Base-by-base conservation (phyloP, 2,888 invertebrate genomes). In the Stictocephala bisonia region DNA sequence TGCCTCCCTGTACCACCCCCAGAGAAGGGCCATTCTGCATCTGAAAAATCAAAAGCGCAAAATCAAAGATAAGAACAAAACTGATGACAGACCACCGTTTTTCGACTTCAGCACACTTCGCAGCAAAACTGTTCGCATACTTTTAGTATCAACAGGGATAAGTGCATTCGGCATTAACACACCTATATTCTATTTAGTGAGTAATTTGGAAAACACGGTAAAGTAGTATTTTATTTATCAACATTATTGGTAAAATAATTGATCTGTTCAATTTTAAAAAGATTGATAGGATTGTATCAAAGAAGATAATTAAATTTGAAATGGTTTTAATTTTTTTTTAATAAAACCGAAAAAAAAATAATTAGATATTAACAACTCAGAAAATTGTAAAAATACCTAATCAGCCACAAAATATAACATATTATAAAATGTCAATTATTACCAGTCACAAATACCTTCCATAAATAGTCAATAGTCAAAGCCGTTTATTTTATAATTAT, bases 31-130 rank as follows among this genome's bases (percentile, higher is more conserved):
- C 74, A 95, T 95, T 80, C 87, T 95, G 48, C 95, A 95, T 83
- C 89, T 95, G 81, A 95, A 95, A 84, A 94, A 93, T 84, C 94
- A 95, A 83, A 93, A 94, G 82, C 86, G 92, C 76, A 93, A 93
- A 84, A 90, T 93, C 86, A 92, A 93, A 83, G 85, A 85, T 77
- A 84, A 85, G 74, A 92, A 90, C 81, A 91, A 91, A 80, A 82
- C 86, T 41, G 93, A 93, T 79, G 94, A 94, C 80, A 89, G 91
- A 76, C 92, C 92, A 44, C 93, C 94, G 0, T 95, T 95, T 85
- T 92, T 95, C 82, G 95, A 96, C 83, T 93, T 94, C 82, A 91
- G 91, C 73, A 94, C 94, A 6, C 86, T 96, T 74, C 90, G 90
- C 81, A 94, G 94, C 81, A 92, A 93, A 83, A 94, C 94, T 29